These are phyloP conservation scores for Zaprionus davidi DNA, from an alignment of 1,140 invertebrate species.

Conservation along the genomic window DNA sequence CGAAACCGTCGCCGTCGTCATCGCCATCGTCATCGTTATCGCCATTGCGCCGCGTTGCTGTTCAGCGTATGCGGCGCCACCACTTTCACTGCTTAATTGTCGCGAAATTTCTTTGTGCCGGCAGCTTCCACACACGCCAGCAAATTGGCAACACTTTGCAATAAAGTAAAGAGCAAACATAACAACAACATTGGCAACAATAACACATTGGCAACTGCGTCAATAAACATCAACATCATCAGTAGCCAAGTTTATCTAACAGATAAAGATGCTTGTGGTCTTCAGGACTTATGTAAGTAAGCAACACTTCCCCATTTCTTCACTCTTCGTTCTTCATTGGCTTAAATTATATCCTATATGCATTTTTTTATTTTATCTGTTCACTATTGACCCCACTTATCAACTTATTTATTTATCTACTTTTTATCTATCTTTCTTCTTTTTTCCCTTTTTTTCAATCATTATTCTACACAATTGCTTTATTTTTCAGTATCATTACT, in stretches of 20 bases:
- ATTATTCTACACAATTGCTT: no score
- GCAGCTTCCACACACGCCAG: conserved; percentile 23
- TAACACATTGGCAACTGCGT: neutral
- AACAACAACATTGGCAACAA: neutral
- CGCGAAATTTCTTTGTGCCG: conserved; percentile 64
- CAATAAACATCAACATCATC: neutral
- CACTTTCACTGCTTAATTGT: conserved; percentile 78
- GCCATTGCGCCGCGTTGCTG: neutral
- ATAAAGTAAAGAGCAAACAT: conserved; percentile 8
- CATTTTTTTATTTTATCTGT: no score
- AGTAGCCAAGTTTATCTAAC: neutral
- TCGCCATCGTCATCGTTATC: neutral
- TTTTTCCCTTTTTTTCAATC: no score
- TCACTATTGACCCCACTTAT: no score
- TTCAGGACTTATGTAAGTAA: neutral
- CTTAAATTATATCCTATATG: no score
- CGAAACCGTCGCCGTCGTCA: neutral
- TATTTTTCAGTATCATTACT: no score
- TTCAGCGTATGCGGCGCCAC: conserved; percentile 2
- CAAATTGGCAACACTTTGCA: conserved; percentile 12
- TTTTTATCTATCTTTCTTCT: no score
- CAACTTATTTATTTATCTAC: no score
- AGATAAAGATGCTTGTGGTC: neutral
- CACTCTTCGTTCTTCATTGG: neutral
- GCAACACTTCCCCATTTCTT: neutral